Conservation (phyloP, 2,797 vertebrate species). For the Tauraco hartlaubi region DNA sequence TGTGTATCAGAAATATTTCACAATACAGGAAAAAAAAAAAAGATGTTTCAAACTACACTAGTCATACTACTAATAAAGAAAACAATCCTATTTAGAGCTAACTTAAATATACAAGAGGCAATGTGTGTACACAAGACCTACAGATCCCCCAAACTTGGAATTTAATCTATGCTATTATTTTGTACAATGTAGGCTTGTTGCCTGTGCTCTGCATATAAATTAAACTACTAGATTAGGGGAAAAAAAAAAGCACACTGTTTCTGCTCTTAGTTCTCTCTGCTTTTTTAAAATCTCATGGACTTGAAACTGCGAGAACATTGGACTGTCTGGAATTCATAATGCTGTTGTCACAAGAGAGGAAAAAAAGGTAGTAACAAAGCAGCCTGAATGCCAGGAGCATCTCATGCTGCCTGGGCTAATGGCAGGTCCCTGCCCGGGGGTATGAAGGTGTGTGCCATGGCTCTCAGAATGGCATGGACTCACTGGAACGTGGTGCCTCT, state of each 20-base stretch:
- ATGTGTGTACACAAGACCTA: neutral
- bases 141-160: neutral
- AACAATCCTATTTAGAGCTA: neutral
- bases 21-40: neutral
- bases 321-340: neutral
- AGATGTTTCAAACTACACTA: neutral
- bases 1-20: neutral
- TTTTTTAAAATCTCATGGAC: neutral
- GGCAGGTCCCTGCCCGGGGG: neutral
- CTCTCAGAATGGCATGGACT: neutral
- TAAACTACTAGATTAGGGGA: neutral
- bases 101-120: neutral
- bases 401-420: neutral
- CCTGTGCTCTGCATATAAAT: neutral
- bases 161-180: constrained; percentile 15
- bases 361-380: neutral
- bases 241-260: rapidly evolving
- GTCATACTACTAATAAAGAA: neutral
- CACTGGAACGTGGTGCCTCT: neutral
- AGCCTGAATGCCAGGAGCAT: neutral
- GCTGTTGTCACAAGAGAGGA: neutral
- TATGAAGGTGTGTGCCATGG: neutral
- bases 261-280: neutral
- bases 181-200: constrained; percentile 1
- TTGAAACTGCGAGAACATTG: neutral